These are phyloP conservation scores for Colistium nudipinnis DNA, from an alignment of 2,113 vertebrate species.

Conservation along the genomic window DNA sequence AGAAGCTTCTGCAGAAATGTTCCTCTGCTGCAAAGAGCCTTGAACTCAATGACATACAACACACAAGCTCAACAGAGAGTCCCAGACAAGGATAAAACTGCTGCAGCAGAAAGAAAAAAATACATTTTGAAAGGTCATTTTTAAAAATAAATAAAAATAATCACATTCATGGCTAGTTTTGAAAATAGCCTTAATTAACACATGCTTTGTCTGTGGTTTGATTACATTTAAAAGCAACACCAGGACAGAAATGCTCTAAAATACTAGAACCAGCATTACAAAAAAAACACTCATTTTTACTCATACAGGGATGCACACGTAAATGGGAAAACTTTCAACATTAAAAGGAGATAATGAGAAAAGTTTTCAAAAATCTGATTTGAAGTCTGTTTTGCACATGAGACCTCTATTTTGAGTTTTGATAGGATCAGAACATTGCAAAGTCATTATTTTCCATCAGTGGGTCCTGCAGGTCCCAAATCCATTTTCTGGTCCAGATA, in stretches of 20 bases:
- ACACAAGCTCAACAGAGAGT: not conserved
- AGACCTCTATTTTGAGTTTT: conserved; percentile 40
- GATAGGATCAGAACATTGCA: conserved; percentile 47
- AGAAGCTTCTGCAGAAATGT: too few relatives aligned
- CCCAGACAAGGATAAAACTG: not conserved
- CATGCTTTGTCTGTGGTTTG: too few relatives aligned
- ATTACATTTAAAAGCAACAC: too few relatives aligned
- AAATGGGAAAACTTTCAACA: conserved; percentile 4
- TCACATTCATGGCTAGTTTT: too few relatives aligned
- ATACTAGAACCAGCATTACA: too few relatives aligned
- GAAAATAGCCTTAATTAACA: too few relatives aligned
- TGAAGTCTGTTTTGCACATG: conserved; percentile 45
- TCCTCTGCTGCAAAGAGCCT: not conserved
- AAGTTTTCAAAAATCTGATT: conserved; percentile 35
- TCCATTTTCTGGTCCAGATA: not conserved
- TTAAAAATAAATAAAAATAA: too few relatives aligned
- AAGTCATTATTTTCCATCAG: conserved; percentile 49
- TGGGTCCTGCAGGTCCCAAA: conserved; percentile 16
- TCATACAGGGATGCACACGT: not conserved
- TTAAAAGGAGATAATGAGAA: conserved; percentile 27
- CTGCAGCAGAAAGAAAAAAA: too few relatives aligned
- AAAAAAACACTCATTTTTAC: too few relatives aligned
- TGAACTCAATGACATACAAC: not conserved
- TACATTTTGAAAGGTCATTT: too few relatives aligned
- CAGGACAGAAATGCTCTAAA: too few relatives aligned